Evolutionary conservation across 2,888 invertebrate species (phyloP), one percentile per base, ranked within the genome.

Genomic region (Pseudolycoriella hygida): DNA sequence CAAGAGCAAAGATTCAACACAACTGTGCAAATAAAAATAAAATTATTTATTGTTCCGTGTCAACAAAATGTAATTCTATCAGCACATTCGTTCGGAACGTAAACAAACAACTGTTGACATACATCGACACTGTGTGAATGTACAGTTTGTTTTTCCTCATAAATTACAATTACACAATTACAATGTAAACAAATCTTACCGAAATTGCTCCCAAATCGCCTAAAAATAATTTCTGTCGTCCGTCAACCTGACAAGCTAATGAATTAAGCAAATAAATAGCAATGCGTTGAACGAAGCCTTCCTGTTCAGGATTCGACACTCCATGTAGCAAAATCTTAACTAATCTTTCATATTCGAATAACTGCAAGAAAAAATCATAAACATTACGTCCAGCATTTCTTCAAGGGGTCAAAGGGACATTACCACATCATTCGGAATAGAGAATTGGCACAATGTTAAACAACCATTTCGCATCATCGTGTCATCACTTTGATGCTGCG

Each of bases 381-480:
- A 8, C n/a, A 19, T 18, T 42, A 17, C 17, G 11, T 30, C 20
- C 10, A 12, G 12, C 32, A 32, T 18, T 14, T 17, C 32, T 17
- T 5, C 31, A 42, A 15, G n/a, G n/a, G n/a, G n/a, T n/a, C n/a
- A 32, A 40, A 5, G 43, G 43, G 47, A 50, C 72, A 76, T 68
- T 68, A 89, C 89, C 64, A 97, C 88, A 72, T 96, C 96, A 53
- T 77, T 76, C 2, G 96, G 96, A 62, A 97, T 90, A 61, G 83
- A 86, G 61, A 94, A 92, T 66, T 93, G 90, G 58, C 92, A 93
- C 34, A 96, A 70, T 0, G 92, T 92, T 48, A 96, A 72, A 64
- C 94, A 94, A 44, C 93, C 93, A 65, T 97, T 96, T 45, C 94
- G 72, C 77, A 96, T 85, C 90, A 96, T 92, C 19, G 87, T 90